phyloP scores from a whole-genome alignment of 2,888 invertebrate genomes.

The Erebia ligea region DNA sequence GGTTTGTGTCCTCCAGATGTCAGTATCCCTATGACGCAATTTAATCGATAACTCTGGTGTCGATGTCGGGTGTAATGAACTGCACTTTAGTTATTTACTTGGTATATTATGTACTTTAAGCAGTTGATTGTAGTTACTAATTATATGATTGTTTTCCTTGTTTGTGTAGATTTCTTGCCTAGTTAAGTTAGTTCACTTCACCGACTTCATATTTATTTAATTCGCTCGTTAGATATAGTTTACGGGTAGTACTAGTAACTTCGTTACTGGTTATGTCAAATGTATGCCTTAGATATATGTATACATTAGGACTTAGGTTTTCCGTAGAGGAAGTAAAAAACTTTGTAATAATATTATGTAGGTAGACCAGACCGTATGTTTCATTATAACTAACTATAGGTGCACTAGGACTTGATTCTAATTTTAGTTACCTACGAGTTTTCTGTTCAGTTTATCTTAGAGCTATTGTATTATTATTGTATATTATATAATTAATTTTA shows the following conservation, averaged over 20 bases:
- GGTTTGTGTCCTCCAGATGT: slow-evolving; percentile 43
- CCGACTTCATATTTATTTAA: slow-evolving; percentile 13
- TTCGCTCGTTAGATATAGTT: neutral
- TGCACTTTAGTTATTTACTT: slow-evolving; percentile 26
- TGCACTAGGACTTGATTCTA: neutral
- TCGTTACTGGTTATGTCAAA: too few relatives aligned
- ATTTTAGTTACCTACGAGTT: neutral
- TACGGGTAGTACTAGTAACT: neutral
- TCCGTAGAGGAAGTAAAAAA: slow-evolving; percentile 6
- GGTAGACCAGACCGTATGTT: neutral
- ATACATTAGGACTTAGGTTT: neutral
- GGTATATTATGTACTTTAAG: slow-evolving; percentile 6
- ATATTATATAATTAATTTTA: too few relatives aligned
- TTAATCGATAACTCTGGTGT: slow-evolving; percentile 43
- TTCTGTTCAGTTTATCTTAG: neutral
- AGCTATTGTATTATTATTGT: too few relatives aligned
- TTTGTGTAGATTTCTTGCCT: slow-evolving; percentile 20
- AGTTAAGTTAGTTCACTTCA: slow-evolving; percentile 4
- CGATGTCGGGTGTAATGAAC: slow-evolving; percentile 44
- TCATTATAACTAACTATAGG: neutral
- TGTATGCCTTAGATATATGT: neutral
- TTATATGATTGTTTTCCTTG: slow-evolving; percentile 33
- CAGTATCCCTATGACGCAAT: slow-evolving; percentile 40
- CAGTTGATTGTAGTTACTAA: slow-evolving; percentile 14
- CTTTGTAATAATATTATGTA: neutral